Conservation (phyloP, 2,797 vertebrate species). For the Oreonectes daqikongensis region DNA sequence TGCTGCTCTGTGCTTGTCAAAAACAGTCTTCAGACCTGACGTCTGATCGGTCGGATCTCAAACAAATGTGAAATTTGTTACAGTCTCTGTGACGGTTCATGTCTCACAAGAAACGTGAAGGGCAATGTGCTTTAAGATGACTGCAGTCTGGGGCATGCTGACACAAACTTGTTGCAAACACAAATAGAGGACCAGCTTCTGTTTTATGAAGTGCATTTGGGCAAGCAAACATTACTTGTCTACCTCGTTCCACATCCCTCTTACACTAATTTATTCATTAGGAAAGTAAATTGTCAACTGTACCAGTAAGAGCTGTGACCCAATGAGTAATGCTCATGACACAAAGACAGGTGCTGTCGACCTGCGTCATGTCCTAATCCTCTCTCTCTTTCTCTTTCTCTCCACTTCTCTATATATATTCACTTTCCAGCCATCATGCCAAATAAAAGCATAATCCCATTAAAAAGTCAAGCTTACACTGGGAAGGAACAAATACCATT, state of each 20-base stretch:
- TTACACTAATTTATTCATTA: not conserved
- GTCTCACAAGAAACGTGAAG: not conserved
- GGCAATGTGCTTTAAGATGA: not conserved
- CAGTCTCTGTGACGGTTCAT: constrained; percentile 15
- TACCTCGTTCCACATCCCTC: not conserved
- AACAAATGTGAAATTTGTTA: constrained; percentile 15
- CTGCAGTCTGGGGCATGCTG: not conserved
- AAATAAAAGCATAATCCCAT: not conserved
- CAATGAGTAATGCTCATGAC: not conserved
- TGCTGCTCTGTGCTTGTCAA: not conserved
- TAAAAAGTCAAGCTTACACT: not conserved
- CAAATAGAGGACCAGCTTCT: not conserved
- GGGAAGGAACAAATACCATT: not conserved
- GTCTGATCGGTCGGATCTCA: not conserved
- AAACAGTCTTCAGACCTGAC: not conserved
- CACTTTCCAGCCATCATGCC: not conserved
- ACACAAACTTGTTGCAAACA: not conserved
- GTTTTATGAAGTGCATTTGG: not conserved
- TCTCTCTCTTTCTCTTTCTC: not conserved
- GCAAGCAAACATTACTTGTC: not conserved
- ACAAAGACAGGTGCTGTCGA: not conserved
- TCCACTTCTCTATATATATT: not conserved
- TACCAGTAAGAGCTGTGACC: not conserved
- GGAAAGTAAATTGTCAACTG: not conserved
- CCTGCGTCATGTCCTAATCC: not conserved